Percentiles rank a stretch among this genome's conserved stretches.
Evolutionary conservation across 23 tunicate species (phyloP).

Genomic region (Trididemnum clinides): DNA sequence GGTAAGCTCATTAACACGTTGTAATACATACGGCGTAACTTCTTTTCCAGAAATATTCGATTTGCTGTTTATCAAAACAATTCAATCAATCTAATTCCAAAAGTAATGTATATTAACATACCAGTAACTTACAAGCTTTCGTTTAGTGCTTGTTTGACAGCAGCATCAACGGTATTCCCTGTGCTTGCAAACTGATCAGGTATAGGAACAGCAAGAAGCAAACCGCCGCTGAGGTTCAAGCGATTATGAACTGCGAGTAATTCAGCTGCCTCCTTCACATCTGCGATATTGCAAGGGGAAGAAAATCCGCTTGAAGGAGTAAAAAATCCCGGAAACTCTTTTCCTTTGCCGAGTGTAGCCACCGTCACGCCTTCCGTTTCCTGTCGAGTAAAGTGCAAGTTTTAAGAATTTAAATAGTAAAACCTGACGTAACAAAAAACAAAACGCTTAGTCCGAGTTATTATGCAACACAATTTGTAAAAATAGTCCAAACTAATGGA

Average conservation of each 20-base stretch:
- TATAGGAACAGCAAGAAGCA: slow-evolving; percentile 83
- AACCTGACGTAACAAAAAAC: too few relatives aligned
- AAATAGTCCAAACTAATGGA: too few relatives aligned
- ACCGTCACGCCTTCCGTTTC: slow-evolving; percentile 97
- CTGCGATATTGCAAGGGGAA: slow-evolving; percentile 49
- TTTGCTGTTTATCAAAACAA: too few relatives aligned
- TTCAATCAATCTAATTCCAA: too few relatives aligned
- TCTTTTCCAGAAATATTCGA: slow-evolving; percentile 53
- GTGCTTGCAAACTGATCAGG: slow-evolving; percentile 53
- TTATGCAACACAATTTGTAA: too few relatives aligned
- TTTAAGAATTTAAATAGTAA: too few relatives aligned
- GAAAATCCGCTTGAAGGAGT: slow-evolving; percentile 65
- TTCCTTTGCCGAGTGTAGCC: slow-evolving; percentile 62
- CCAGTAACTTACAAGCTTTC: slow-evolving; percentile 14
- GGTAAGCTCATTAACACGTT: slow-evolving; percentile 67
- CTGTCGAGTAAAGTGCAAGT: slow-evolving; percentile 12
- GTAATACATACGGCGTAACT: slow-evolving; percentile 80
- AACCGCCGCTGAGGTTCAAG: slow-evolving; percentile 58
- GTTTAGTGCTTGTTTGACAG: slow-evolving; percentile 42
- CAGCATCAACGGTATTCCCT: slow-evolving; percentile 44
- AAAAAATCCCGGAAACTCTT: slow-evolving; percentile 87
- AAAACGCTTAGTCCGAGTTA: too few relatives aligned
- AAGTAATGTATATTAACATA: too few relatives aligned
- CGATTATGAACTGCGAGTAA: slow-evolving; percentile 42
- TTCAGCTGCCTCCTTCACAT: slow-evolving; percentile 47